phyloP scores from a whole-genome alignment of 2,113 vertebrate genomes.

The Ahaetulla prasina region DNA sequence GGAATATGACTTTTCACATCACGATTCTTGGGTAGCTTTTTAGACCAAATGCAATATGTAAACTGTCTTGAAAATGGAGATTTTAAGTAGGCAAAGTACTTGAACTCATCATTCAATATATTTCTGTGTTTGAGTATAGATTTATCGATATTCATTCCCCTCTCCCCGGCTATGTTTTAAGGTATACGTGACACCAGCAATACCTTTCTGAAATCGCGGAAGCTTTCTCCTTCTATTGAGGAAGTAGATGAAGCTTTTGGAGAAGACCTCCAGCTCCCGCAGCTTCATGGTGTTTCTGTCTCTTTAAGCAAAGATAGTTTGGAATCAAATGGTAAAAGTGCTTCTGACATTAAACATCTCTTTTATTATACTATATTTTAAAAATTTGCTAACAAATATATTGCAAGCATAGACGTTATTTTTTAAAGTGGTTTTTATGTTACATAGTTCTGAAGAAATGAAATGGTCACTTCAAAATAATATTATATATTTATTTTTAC shows the following conservation, averaged over 20 bases:
- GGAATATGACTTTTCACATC: neutral
- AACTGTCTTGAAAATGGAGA: neutral
- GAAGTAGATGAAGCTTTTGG: conserved; percentile 58
- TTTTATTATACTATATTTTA: neutral
- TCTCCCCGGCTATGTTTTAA: conserved; percentile 39
- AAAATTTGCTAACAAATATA: neutral
- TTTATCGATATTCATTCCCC: neutral
- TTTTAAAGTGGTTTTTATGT: neutral
- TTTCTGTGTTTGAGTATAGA: neutral
- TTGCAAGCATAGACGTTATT: neutral
- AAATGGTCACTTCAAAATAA: neutral
- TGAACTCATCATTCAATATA: neutral
- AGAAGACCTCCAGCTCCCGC: conserved; percentile 54
- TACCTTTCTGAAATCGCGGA: conserved; percentile 76
- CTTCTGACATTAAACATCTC: neutral
- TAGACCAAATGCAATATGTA: neutral
- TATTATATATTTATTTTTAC: neutral
- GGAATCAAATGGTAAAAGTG: conserved; percentile 77
- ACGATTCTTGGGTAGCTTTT: neutral
- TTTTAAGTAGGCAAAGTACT: neutral
- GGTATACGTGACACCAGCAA: conserved; percentile 59
- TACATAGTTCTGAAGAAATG: neutral
- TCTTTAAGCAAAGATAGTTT: conserved; percentile 72
- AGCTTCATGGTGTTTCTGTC: conserved; percentile 46
- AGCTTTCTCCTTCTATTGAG: conserved; percentile 59